Percentiles rank a stretch among this genome's conserved stretches.
These are phyloP conservation scores for Troilus luridus DNA, from an alignment of 2,888 invertebrate genomes.

Conservation along the genomic window DNA sequence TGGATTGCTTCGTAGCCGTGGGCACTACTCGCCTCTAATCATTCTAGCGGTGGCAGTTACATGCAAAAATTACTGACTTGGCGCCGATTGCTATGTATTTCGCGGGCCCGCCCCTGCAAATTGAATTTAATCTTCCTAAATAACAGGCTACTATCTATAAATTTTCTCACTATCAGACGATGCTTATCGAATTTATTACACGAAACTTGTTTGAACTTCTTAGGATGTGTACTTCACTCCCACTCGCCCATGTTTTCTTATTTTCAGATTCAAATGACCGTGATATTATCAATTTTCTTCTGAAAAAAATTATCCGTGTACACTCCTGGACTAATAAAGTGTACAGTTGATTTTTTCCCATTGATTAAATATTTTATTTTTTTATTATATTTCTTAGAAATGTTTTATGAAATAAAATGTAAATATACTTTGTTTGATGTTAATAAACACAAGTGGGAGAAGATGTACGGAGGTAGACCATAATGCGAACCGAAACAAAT, in stretches of 20 bases:
- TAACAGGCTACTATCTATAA: neutral
- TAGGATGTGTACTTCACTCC: neutral
- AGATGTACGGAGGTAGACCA: too few relatives aligned
- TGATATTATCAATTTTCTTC: neutral
- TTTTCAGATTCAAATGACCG: neutral
- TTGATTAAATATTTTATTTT: too few relatives aligned
- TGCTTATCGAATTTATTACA: neutral
- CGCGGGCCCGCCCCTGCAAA: neutral
- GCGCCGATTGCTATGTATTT: neutral
- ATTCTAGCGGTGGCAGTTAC: neutral
- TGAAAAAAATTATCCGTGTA: neutral
- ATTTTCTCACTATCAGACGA: neutral
- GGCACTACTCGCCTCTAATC: neutral
- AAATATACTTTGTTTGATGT: too few relatives aligned
- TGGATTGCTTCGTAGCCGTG: neutral
- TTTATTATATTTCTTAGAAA: too few relatives aligned
- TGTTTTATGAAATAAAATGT: too few relatives aligned
- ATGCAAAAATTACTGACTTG: neutral
- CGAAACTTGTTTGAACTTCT: neutral
- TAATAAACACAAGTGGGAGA: too few relatives aligned
- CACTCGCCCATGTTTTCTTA: neutral
- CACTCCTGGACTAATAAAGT: too few relatives aligned
- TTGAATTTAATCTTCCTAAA: slow-evolving; percentile 4
- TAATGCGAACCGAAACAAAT: too few relatives aligned
- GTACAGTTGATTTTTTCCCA: too few relatives aligned